Conservation (phyloP, 2,888 invertebrate genomes). For the Lutraria lutraria region DNA sequence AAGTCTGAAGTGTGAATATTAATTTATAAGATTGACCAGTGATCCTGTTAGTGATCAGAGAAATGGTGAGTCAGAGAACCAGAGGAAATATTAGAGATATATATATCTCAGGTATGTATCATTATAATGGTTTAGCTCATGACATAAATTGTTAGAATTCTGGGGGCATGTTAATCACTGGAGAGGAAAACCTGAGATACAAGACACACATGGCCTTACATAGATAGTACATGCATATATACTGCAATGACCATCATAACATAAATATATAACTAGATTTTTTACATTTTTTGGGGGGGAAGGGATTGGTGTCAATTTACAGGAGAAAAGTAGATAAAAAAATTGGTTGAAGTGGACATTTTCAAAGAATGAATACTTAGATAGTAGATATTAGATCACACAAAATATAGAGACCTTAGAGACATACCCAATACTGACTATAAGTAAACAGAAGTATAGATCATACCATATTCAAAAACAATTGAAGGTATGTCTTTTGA, state of each 20-base stretch:
- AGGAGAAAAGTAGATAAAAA: no score
- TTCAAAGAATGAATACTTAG: no score
- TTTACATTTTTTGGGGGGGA: no score
- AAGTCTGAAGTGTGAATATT: neutral
- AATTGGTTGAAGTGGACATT: no score
- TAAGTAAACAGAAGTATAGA: no score
- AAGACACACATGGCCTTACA: neutral
- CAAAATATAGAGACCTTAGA: no score
- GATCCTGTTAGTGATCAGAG: neutral
- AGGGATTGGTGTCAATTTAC: no score
- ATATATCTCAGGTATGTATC: neutral
- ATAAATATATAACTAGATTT: neutral
- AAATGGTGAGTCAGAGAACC: neutral
- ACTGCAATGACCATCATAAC: neutral
- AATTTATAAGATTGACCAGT: constrained; percentile 6
- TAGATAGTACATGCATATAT: neutral
- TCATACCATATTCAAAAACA: no score
- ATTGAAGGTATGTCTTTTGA: no score
- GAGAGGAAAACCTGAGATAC: neutral
- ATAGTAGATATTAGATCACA: no score
- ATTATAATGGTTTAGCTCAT: neutral
- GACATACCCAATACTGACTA: no score
- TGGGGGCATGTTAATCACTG: neutral
- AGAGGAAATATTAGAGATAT: neutral
- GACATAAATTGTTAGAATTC: constrained; percentile 1